Evolutionary conservation across 2,113 vertebrate genomes (phyloP), one percentile per base, ranked within the genome.

Genomic region (Sceloporus tristichus): DNA sequence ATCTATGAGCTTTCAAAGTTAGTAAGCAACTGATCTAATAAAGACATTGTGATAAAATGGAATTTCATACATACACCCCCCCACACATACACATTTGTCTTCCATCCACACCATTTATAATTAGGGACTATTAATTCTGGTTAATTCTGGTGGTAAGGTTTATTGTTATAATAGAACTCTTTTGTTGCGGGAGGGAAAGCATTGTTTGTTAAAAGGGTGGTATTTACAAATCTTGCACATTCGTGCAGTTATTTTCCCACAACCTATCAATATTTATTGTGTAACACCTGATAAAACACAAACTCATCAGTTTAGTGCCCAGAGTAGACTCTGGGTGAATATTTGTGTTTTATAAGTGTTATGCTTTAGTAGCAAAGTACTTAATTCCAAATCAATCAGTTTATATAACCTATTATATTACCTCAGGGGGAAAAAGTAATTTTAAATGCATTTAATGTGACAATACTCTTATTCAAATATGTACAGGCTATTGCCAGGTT

Each of bases 401-500:
- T 10, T 82, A 77, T 40, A 68, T 88, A 78, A 77, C 77, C 59
- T 56, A 78, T 56, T 70, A 34, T 21, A 53, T 16, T 87, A 75
- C n/a, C 19, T 48, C 34, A 59, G 56, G 34, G 34, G 34, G 14
- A n/a, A 86, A 62, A 68, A 56, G 56, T 25, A 9, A 19, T 68
- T 54, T 29, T 78, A n/a, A 83, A 76, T 68, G n/a, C 65, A 88
- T 77, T 66, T 76, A 38, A 82, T 27, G n/a, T 71, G 10, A 71
- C 18, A 68, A 23, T n/a, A 11, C 27, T 48, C 13, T 66, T 48
- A 11, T 53, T 14, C 18, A 86, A 66, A 62, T 48, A 85, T 29
- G 29, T 65, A 65, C 4, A 23, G 13, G 40, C 23, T 42, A n/a
- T 78, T 77, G 38, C 66, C 53, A 48, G 16, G 8, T 16, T 73